Percentiles rank a stretch among this genome's conserved stretches.
phyloP scores from a whole-genome alignment of 2,113 vertebrate species.

The Onychorhynchus coronatus region DNA sequence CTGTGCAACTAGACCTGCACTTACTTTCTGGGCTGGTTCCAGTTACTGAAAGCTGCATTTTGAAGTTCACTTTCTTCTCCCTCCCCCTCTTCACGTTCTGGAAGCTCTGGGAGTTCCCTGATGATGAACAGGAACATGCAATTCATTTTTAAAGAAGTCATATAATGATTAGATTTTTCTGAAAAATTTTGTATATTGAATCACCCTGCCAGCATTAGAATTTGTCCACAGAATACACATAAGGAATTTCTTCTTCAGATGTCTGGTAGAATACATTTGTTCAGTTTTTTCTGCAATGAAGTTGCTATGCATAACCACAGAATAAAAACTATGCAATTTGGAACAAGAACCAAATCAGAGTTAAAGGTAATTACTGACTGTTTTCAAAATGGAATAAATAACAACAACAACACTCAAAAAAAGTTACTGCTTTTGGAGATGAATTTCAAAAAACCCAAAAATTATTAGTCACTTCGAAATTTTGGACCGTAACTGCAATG shows the following conservation, averaged over 20 bases:
- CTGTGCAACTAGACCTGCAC: not conserved
- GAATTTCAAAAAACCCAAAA: not conserved
- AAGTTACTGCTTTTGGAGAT: not conserved
- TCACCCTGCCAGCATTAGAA: not conserved
- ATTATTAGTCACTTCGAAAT: not conserved
- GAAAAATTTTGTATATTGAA: not conserved
- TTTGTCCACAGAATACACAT: not conserved
- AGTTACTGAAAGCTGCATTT: conserved; percentile 82
- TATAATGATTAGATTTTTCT: not conserved
- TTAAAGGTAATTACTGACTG: not conserved
- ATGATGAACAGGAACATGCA: not conserved
- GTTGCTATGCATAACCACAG: not conserved
- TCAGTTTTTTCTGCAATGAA: not conserved
- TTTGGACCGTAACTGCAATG: not conserved
- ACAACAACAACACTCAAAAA: not conserved
- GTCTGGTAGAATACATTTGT: not conserved
- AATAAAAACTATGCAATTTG: not conserved
- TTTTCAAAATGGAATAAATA: not conserved
- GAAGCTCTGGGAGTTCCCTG: conserved; percentile 84
- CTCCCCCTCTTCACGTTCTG: conserved; percentile 95
- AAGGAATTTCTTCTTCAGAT: not conserved
- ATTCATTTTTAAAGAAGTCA: not conserved
- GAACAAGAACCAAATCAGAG: not conserved
- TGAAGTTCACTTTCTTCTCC: conserved; percentile 94
- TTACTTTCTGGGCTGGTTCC: conserved; percentile 92